Base-by-base conservation (phyloP, 2,888 invertebrate genomes). In the Allophyes oxyacanthae region DNA sequence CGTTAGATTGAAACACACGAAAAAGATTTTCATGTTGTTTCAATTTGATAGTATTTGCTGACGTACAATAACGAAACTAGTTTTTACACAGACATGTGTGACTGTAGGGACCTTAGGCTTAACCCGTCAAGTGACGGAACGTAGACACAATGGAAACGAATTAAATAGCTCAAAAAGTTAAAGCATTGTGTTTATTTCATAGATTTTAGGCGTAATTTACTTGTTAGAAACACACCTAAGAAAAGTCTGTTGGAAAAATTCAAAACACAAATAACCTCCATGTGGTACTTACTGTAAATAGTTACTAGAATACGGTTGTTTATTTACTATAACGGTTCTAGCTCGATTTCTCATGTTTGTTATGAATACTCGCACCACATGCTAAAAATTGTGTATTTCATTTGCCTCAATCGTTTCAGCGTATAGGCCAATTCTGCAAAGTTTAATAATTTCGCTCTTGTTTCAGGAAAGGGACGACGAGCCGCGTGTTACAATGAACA, bases 401-500 rank as follows among this genome's bases (percentile, higher is more conserved):
- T 28, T 61, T 55, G 45, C 30, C 14, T 50, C 48, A 30, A 50
- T 54, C 13, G 45, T 38, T 15, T 40, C 5, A 30, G 9, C 6
- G 20, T 7, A 13, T 5, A 30, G 6, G 36, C 4, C 4, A 1
- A 10, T 33, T 43, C 15, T 26, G 15, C 6, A 26, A 37, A 7
- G 25, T 36, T 10, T 30, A 15, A 9, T 28, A 40, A 30, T 40
- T 36, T 59, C 13, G 6, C 54, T 51, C 42, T 83, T 84, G 82
- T 89, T 89, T 41, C 86, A 89, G 88, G 78, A 72, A 64, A 87
- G 86, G 86, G 79, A 55, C 58, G 72, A 67, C 56, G 45, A 48
- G 52, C 57, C 32, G 50, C 40, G 38, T 30, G 53, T 42, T 43
- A 50, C 34, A 54, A 64, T 66, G 52, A 75, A 75, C 40, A 71